phyloP scores from a whole-genome alignment of 2,888 invertebrate genomes.

The Drosophila peninsularis region DNA sequence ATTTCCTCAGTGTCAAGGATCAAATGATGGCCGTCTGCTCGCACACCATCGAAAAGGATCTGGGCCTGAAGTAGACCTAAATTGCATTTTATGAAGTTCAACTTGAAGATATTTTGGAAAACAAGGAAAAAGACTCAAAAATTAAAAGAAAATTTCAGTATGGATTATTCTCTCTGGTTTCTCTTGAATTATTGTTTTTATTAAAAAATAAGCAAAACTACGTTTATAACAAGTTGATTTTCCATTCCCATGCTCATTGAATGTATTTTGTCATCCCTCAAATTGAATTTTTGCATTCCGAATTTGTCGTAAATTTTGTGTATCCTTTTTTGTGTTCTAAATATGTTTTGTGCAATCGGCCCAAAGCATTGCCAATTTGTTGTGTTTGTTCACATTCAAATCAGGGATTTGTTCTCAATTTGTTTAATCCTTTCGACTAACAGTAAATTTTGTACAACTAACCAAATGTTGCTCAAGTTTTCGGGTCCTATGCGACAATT shows the following conservation, averaged over 20 bases:
- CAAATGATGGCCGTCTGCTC: slow-evolving; percentile 94
- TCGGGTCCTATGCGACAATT: slow-evolving; percentile 65
- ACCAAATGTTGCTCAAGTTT: slow-evolving; percentile 58
- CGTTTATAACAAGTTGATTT: slow-evolving; percentile 85
- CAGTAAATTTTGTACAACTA: slow-evolving; percentile 63
- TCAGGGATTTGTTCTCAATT: slow-evolving; percentile 18
- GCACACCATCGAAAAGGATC: slow-evolving; percentile 90
- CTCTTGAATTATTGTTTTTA: slow-evolving; percentile 82
- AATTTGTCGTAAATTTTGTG: slow-evolving; percentile 57
- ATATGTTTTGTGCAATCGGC: slow-evolving; percentile 49
- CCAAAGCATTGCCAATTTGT: slow-evolving; percentile 56
- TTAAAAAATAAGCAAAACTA: slow-evolving; percentile 85
- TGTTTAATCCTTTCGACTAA: slow-evolving; percentile 35
- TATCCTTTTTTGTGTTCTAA: slow-evolving; percentile 28
- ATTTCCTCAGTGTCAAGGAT: slow-evolving; percentile 88
- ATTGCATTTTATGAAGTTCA: slow-evolving; percentile 30
- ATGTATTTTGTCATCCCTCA: slow-evolving; percentile 29
- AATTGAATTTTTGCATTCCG: slow-evolving; percentile 46
- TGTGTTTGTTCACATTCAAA: slow-evolving; percentile 45
- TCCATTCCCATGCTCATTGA: slow-evolving; percentile 75
- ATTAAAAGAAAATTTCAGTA: slow-evolving; percentile 30
- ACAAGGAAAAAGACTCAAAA: slow-evolving; percentile 5
- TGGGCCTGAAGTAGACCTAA: slow-evolving; percentile 84
- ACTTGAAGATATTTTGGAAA: slow-evolving; percentile 7
- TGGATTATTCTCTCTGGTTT: slow-evolving; percentile 14